Base-by-base conservation (phyloP, 1,140 invertebrate genomes). In the Adoxophyes honmai region DNA sequence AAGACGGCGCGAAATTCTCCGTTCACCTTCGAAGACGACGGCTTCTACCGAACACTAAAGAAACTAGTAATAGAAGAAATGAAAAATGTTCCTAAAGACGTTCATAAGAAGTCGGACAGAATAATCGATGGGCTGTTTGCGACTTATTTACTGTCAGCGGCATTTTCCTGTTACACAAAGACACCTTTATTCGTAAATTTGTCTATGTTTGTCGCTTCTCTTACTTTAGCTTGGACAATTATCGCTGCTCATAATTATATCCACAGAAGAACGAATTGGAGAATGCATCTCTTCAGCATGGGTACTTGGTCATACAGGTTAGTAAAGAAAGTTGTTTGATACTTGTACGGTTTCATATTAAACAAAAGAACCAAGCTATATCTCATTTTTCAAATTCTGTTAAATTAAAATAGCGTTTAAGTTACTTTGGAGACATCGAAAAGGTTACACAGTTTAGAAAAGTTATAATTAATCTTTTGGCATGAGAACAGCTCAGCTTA, bases 251-350 rank as follows among this genome's bases (percentile, higher is more conserved):
- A 97, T 75, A 97, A 97, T 78, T 97, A 94, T 75, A 93, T 96
- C 56, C 96, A 97, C 73, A 91, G 92, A 70, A 92, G 88, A 51
- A 92, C 96, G 64, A 96, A 93, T 70, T 96, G 94, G 90, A 91
- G 95, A 44, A 96, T 95, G 93, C 96, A 95, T 71, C 92, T 94
- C 28, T 95, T 95, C 58, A 94, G 96, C 70, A 78, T 97, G 18
- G 89, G 89, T 21, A 63, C 93, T 38, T 86, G 94, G 88, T 92
- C 93, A 1, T 93, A 92, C 16, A 92, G 88, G 91, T 92, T 80
- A 66, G 59, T 57, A 51, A n/a, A 10, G 4, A 4, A 2, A 37
- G 4, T 37, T 13, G 9, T 4, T 13, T n/a, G n/a, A n/a, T n/a
- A n/a, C n/a, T n/a, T n/a, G n/a, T n/a, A n/a, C n/a, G n/a, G n/a